Percentiles rank a stretch among this genome's conserved stretches.
Conservation (phyloP, 2,888 invertebrate species). For the Cataglyphis albicans region DNA sequence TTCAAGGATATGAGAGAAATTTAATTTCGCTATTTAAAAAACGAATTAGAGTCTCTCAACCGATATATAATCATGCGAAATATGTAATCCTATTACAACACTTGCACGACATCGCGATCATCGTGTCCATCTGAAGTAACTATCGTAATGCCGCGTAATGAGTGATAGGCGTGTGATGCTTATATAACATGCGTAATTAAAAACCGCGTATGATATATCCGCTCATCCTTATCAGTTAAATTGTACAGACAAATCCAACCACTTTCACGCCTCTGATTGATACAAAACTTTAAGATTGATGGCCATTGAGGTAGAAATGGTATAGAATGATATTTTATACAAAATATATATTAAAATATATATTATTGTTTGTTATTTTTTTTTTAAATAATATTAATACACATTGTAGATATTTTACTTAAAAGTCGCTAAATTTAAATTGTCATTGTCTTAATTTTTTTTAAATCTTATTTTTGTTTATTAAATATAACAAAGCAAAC, state of each 20-base stretch:
- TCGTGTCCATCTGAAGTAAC: background rate
- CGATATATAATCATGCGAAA: constrained; percentile 24
- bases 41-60: background rate
- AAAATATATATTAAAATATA: background rate
- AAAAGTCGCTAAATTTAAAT: background rate
- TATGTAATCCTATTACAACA: constrained; percentile 16
- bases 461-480: background rate
- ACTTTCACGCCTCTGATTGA: constrained; percentile 23
- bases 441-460: background rate
- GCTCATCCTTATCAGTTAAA: constrained; percentile 14
- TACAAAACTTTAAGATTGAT: background rate
- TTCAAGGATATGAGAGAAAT: constrained; percentile 23
- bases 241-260: background rate
- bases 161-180: background rate
- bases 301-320: background rate
- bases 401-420: background rate
- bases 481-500: background rate
- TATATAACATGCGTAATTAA: constrained; percentile 14
- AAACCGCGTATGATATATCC: background rate
- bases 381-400: background rate
- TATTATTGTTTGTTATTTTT: background rate
- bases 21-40: constrained; percentile 40
- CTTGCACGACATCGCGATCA: constrained; percentile 6
- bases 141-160: constrained; percentile 2
- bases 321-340: background rate